phyloP scores from a whole-genome alignment of 2,888 invertebrate species.

The Lasius fuliginosus region DNA sequence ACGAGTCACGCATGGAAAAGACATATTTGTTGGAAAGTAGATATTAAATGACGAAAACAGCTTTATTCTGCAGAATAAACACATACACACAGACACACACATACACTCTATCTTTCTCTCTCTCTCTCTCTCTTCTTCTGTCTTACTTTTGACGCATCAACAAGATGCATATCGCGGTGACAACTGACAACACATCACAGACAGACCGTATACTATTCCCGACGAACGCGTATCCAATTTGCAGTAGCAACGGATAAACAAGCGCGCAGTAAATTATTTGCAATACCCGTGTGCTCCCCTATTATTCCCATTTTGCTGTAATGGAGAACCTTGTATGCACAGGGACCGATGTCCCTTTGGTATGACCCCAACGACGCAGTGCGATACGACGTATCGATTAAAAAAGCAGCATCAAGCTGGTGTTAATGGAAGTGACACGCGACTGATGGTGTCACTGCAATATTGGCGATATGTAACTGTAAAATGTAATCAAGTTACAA shows the following conservation, averaged over 20 bases:
- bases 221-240: constrained; percentile 32
- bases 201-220: not conserved
- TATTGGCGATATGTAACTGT: not conserved
- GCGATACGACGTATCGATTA: constrained; percentile 33
- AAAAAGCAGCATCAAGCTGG: constrained; percentile 26
- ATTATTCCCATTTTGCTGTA: constrained; percentile 43
- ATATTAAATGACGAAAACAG: not conserved
- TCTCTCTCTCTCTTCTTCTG: not conserved
- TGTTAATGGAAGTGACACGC: not conserved
- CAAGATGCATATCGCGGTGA: not conserved
- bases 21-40: not conserved
- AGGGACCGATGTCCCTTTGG: constrained; percentile 27
- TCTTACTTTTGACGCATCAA: not conserved
- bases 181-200: constrained; percentile 18
- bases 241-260: constrained; percentile 36
- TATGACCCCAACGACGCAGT: constrained; percentile 20
- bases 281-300: constrained; percentile 8
- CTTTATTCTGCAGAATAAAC: not conserved
- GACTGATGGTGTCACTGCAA: constrained; percentile 4
- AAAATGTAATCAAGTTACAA: not conserved
- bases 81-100: no score
- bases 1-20: not conserved
- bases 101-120: no score
- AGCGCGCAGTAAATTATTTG: constrained; percentile 33
- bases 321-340: constrained; percentile 13